A percentile compares a stretch with the other conserved stretches of the same genome.
phyloP scores from a whole-genome alignment of 2,113 vertebrate genomes.

The Vombatus ursinus region DNA sequence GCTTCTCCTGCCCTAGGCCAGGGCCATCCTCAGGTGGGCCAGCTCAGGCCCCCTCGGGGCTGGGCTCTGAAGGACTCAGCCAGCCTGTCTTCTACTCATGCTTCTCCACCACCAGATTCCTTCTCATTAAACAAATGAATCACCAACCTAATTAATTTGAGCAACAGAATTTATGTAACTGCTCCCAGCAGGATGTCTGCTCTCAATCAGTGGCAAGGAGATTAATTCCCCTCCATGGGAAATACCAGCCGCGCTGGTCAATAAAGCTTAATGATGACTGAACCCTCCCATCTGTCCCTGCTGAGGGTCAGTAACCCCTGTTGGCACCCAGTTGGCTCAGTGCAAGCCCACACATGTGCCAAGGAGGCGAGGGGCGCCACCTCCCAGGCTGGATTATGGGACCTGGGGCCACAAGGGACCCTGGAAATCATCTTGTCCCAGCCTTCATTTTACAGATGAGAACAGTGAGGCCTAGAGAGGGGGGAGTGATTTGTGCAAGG shows the following conservation, averaged over 20 bases:
- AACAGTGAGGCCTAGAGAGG: neutral
- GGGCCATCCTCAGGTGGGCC: conserved; percentile 35
- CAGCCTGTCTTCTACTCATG: conserved; percentile 50
- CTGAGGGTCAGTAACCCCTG: conserved; percentile 59
- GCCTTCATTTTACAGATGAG: neutral
- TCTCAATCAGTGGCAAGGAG: conserved; percentile 71
- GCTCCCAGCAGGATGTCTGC: conserved; percentile 81
- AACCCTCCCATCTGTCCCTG: conserved; percentile 70
- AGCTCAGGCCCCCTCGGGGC: conserved; percentile 43
- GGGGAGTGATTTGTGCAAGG: neutral
- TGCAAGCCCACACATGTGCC: neutral
- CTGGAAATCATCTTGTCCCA: neutral
- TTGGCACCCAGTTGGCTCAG: neutral
- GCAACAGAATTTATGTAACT: conserved; percentile 80
- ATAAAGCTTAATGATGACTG: conserved; percentile 77
- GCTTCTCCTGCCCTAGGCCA: neutral
- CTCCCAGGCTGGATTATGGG: neutral
- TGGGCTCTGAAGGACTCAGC: conserved; percentile 6
- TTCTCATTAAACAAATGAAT: conserved; percentile 85
- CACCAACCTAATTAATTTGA: conserved; percentile 84
- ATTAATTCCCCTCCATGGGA: conserved; percentile 76
- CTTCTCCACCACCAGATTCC: conserved; percentile 62
- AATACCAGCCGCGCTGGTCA: conserved; percentile 70
- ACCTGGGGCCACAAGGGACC: neutral
- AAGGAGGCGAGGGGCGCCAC: neutral